phyloP scores from a whole-genome alignment of 2,888 invertebrate species.

The Pseudococcus viburni region DNA sequence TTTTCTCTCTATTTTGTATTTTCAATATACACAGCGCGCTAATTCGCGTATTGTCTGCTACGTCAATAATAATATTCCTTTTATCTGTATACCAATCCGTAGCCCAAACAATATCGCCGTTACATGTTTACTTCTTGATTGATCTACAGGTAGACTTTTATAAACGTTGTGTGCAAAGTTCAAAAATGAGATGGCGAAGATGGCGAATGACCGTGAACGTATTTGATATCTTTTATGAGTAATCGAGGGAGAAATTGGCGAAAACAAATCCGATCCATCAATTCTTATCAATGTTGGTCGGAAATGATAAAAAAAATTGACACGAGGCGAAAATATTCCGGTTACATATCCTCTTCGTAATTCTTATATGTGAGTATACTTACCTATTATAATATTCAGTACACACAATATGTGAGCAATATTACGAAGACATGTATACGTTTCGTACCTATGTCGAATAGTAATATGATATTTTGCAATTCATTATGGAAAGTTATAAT shows the following conservation, averaged over 20 bases:
- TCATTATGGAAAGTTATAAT: slow-evolving; percentile 43
- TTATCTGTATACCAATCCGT: not conserved
- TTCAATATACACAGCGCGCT: not conserved
- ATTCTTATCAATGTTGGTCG: not conserved
- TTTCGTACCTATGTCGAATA: slow-evolving; percentile 9
- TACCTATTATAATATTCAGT: not conserved
- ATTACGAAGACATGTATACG: not conserved
- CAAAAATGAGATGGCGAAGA: not conserved
- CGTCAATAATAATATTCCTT: no score
- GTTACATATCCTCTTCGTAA: no score
- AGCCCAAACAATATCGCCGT: not conserved
- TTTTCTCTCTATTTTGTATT: not conserved
- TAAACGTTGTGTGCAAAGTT: not conserved
- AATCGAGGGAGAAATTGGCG: not conserved
- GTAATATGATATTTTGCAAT: slow-evolving; percentile 47
- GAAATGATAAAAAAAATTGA: not conserved
- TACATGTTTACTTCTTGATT: slow-evolving; percentile 23
- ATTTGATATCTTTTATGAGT: not conserved
- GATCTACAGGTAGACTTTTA: not conserved
- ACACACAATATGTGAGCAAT: not conserved
- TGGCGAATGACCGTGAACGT: slow-evolving; percentile 10
- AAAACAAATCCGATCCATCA: not conserved
- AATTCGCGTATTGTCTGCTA: not conserved
- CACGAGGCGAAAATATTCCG: no score
- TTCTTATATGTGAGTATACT: not conserved